Evolutionary conservation across 2,888 invertebrate genomes (phyloP).

Genomic region (Spilarctia lutea): DNA sequence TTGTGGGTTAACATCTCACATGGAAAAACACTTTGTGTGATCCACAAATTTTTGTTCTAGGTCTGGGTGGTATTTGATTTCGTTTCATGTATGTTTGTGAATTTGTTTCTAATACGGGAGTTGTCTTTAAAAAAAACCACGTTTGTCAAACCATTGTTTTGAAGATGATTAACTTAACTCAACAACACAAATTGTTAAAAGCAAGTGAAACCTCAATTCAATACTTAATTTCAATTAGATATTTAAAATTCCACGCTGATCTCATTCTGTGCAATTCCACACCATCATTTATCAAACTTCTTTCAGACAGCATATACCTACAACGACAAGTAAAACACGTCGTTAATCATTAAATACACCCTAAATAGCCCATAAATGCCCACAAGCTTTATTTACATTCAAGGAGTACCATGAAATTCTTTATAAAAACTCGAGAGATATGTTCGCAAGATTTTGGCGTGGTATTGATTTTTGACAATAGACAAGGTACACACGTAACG

Average conservation of each 20-base stretch:
- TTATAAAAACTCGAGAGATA: slow-evolving; percentile 53
- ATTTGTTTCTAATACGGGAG: too few species aligned
- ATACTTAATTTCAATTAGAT: not conserved
- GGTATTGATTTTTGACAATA: slow-evolving; percentile 47
- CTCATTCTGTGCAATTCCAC: slow-evolving; percentile 17
- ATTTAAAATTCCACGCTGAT: not conserved
- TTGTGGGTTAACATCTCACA: too few species aligned
- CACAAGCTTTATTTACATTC: slow-evolving; percentile 74
- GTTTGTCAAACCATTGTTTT: not conserved
- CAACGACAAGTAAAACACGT: slow-evolving; percentile 63
- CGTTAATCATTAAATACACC: slow-evolving; percentile 72
- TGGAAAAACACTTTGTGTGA: too few species aligned
- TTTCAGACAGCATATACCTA: slow-evolving; percentile 48
- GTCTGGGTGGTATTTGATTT: too few species aligned
- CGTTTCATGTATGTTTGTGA: too few species aligned
- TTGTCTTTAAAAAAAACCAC: too few species aligned
- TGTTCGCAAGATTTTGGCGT: slow-evolving; percentile 73
- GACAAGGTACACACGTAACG: slow-evolving; percentile 54
- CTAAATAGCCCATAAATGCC: slow-evolving; percentile 82
- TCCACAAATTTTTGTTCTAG: too few species aligned
- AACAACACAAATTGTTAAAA: not conserved
- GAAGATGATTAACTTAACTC: not conserved
- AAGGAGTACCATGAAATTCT: slow-evolving; percentile 70
- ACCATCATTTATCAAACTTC: slow-evolving; percentile 62
- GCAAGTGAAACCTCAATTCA: not conserved